These are phyloP conservation scores for Tenualosa thibaudeaui DNA, from an alignment of 2,797 vertebrate genomes.

Conservation along the genomic window DNA sequence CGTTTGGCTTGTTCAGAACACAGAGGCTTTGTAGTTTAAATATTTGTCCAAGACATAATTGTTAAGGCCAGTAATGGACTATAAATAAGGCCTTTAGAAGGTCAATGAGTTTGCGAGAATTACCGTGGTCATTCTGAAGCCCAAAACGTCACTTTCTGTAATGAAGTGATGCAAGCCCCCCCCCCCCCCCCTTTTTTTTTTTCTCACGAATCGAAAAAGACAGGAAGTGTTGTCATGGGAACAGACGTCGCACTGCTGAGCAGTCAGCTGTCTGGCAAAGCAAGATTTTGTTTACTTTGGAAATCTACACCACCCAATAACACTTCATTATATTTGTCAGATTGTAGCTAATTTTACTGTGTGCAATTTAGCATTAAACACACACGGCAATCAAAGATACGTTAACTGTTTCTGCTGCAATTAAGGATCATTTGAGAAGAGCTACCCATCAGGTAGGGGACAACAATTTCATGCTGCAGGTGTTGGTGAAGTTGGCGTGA, in stretches of 20 bases:
- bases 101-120: neutral
- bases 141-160: neutral
- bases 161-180: neutral
- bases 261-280: neutral
- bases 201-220: too few species aligned
- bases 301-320: neutral
- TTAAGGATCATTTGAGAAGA: too few species aligned
- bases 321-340: too few species aligned
- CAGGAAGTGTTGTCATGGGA: neutral
- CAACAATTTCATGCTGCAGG: too few species aligned
- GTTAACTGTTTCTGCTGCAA: too few species aligned
- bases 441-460: too few species aligned
- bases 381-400: too few species aligned
- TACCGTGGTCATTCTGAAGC: neutral
- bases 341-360: too few species aligned
- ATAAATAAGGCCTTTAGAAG: neutral
- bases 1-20: neutral
- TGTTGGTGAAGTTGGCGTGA: neutral
- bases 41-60: neutral
- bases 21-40: neutral
- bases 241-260: neutral
- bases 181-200: too few species aligned
- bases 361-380: too few species aligned
- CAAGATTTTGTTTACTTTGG: neutral
- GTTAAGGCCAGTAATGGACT: neutral